Evolutionary conservation across 2,797 vertebrate species (phyloP), one percentile per base, ranked within the genome.

Genomic region (Delichon dasypus): DNA sequence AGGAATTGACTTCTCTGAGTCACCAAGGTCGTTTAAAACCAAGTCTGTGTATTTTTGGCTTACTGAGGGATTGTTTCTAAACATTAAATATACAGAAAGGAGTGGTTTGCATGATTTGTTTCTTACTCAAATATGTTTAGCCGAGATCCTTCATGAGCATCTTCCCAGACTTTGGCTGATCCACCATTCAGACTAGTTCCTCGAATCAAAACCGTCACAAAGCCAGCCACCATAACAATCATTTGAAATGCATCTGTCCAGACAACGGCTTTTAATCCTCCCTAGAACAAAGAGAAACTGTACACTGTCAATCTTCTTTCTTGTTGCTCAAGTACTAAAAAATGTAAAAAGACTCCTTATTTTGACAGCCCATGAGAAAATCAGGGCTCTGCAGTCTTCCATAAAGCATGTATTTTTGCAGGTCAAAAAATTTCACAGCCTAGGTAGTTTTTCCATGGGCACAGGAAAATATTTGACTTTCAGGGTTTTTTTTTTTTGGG

Each of bases 191-290:
- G 83, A 40, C 87, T 68, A 11, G 97, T 98, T 89, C 98, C 98
- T 98, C 97, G 97, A 93, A 98, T 94, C 94, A 98, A 96, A 90
- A 98, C 98, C 0, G 97, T 94, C 80, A 98, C 71, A 53, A 99
- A 99, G 82, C 98, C 98, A 95, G 84, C 91, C 81, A 99, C 78
- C 98, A 98, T 99, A 89, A 98, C 97, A 70, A 98, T 53, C 98
- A 99, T 98, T 98, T 99, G 98, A 98, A 98, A 98, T 38, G 98
- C 98, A 95, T 99, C 98, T 90, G 98, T 98, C 99, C 98, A 99
- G 91, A 98, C 98, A 74, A 98, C 98, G 65, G 98, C 98, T 96
- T 98, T 98, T 95, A 98, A 90, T 90, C 98, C 98, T 88, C 98
- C 98, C 98, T 98, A 81, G 86, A 97, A 97, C 22, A 87, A 67